A percentile compares a stretch with the other conserved stretches of the same genome.
Evolutionary conservation across 2,888 invertebrate genomes (phyloP).

Genomic region (Brachypalpus laphriformis): DNA sequence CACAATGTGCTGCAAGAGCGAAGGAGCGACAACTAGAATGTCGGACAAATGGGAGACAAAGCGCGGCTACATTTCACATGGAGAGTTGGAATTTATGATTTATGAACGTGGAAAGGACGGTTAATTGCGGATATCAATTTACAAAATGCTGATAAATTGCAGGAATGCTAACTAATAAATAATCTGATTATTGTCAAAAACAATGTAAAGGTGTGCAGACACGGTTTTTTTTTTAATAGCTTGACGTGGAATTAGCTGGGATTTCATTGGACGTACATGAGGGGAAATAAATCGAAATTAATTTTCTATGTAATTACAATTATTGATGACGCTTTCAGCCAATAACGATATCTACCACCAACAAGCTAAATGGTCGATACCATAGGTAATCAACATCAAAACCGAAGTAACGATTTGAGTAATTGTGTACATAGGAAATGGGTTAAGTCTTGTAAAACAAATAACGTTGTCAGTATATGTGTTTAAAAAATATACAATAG

Average conservation of each 20-base stretch:
- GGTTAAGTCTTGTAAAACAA: too few species aligned
- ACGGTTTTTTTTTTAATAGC: not conserved
- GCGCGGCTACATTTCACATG: not conserved
- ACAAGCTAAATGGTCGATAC: too few species aligned
- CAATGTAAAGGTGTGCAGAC: not conserved
- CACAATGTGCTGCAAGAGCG: not conserved
- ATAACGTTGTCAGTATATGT: too few species aligned
- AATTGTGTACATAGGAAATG: too few species aligned
- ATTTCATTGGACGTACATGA: too few species aligned
- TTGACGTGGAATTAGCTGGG: not conserved
- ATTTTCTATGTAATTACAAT: too few species aligned
- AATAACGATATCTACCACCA: too few species aligned
- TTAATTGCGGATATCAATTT: constrained; percentile 60
- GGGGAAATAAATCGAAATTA: too few species aligned
- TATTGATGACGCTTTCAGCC: too few species aligned
- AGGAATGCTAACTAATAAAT: constrained; percentile 32
- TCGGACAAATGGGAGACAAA: constrained; percentile 23
- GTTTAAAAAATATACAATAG: too few species aligned
- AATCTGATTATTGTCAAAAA: constrained; percentile 5
- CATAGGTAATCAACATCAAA: too few species aligned
- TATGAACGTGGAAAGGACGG: constrained; percentile 13
- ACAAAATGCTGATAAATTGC: constrained; percentile 49
- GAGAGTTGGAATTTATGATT: constrained; percentile 30
- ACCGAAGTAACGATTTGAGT: too few species aligned
- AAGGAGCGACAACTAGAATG: not conserved